Conservation (phyloP, 2,888 invertebrate species). For the Stenodera caucasica region DNA sequence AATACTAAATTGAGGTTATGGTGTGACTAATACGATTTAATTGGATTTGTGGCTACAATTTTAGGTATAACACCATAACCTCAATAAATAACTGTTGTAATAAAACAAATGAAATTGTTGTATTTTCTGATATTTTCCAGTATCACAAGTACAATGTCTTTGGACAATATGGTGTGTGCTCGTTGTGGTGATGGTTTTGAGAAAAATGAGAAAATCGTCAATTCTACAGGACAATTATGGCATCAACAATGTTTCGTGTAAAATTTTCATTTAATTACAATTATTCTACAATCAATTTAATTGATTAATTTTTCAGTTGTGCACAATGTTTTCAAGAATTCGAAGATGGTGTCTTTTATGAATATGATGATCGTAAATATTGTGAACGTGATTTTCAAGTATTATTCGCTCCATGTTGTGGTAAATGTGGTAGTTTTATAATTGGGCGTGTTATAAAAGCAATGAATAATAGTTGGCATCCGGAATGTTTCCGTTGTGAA, state of each 20-base stretch:
- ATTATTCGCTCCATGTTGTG: slow-evolving; percentile 83
- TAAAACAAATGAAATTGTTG: not conserved
- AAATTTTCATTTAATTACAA: slow-evolving; percentile 53
- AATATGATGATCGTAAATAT: slow-evolving; percentile 98
- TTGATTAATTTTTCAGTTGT: slow-evolving; percentile 64
- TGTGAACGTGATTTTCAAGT: slow-evolving; percentile 99
- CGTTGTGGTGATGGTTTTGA: slow-evolving; percentile 97
- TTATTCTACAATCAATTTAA: not conserved
- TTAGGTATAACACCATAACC: no score
- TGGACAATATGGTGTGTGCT: slow-evolving; percentile 92
- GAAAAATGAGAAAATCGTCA: slow-evolving; percentile 96
- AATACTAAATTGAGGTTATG: no score
- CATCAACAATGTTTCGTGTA: slow-evolving; percentile 99
- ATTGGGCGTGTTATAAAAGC: slow-evolving; percentile 99
- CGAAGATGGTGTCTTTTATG: slow-evolving; percentile 96
- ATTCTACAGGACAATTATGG: slow-evolving; percentile 98
- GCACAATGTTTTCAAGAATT: slow-evolving; percentile 99
- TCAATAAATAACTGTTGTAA: no score
- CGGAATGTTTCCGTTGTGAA: slow-evolving; percentile 95
- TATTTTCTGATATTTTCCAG: slow-evolving; percentile 42
- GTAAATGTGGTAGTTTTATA: slow-evolving; percentile 84
- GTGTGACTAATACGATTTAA: no score
- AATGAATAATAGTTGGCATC: slow-evolving; percentile 99
- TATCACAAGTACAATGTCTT: slow-evolving; percentile 70
- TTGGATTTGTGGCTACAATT: no score